Evolutionary conservation across 1,140 invertebrate species (phyloP).

Genomic region (Scaptomyza graminum): DNA sequence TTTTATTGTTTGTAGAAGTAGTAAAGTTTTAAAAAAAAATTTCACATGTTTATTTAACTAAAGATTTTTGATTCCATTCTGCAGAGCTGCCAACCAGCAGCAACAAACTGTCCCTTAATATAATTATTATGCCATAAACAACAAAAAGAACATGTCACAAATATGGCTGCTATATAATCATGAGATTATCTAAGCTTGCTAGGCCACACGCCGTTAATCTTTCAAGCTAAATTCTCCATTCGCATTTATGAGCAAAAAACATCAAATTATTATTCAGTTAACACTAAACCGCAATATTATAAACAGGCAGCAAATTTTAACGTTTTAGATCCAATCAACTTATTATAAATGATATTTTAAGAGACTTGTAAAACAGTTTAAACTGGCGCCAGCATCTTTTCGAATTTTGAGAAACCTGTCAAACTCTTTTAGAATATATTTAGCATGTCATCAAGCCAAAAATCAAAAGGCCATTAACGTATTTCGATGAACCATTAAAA

Average conservation of each 20-base stretch:
- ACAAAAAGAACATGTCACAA: constrained; percentile 32
- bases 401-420: constrained; percentile 39
- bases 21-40: no score
- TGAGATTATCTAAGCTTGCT: constrained; percentile 46
- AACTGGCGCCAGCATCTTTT: constrained; percentile 35
- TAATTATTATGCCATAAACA: constrained; percentile 63
- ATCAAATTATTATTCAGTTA: constrained; percentile 40
- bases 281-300: constrained; percentile 28
- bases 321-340: constrained; percentile 37
- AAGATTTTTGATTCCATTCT: background rate
- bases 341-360: constrained; percentile 53
- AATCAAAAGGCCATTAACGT: constrained; percentile 64
- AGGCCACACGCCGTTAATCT: constrained; percentile 10
- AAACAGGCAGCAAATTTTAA: constrained; percentile 3
- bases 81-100: constrained; percentile 45
- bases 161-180: constrained; percentile 67
- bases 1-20: no score
- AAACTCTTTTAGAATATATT: constrained; percentile 61
- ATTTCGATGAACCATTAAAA: constrained; percentile 76
- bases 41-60: background rate
- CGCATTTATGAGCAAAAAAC: constrained; percentile 52
- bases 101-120: constrained; percentile 52
- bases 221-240: constrained; percentile 1
- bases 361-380: constrained; percentile 7
- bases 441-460: constrained; percentile 67